phyloP scores from a whole-genome alignment of 2,113 vertebrate species.

The Ailuropoda melanoleuca region DNA sequence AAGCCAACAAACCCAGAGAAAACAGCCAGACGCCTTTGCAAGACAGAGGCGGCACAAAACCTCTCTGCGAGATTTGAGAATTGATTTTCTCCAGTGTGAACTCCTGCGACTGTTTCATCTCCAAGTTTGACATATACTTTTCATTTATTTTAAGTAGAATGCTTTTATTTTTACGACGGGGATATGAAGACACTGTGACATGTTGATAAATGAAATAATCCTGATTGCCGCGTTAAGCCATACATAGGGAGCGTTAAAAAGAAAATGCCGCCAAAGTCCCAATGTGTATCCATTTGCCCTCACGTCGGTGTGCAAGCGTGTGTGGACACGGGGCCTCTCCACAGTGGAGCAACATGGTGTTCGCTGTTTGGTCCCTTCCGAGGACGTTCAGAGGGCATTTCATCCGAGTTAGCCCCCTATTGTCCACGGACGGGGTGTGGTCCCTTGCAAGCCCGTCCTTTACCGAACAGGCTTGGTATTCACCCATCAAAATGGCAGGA shows the following conservation, averaged over 20 bases:
- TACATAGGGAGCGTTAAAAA: not conserved
- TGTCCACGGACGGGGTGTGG: not conserved
- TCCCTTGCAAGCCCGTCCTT: not conserved
- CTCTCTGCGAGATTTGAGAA: not conserved
- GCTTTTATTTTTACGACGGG: not conserved
- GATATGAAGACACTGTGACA: not conserved
- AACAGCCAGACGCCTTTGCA: not conserved
- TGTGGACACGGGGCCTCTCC: rapidly evolving
- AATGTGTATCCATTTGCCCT: rapidly evolving
- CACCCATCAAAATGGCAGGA: too few species aligned
- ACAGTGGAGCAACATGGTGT: rapidly evolving
- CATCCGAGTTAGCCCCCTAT: not conserved
- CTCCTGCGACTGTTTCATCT: not conserved
- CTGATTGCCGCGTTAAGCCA: not conserved
- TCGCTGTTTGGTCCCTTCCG: not conserved
- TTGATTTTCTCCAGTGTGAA: not conserved
- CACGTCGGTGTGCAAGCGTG: not conserved
- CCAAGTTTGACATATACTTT: not conserved
- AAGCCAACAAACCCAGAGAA: conserved; percentile 12
- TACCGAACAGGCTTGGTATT: not conserved
- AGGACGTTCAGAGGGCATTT: not conserved
- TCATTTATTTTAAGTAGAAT: conserved; percentile 33
- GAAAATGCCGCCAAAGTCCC: not conserved
- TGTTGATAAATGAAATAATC: not conserved
- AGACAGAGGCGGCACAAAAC: not conserved